A percentile compares a stretch with the other conserved stretches of the same genome.
phyloP scores from a whole-genome alignment of 2,113 vertebrate genomes.

The Austrofundulus limnaeus region DNA sequence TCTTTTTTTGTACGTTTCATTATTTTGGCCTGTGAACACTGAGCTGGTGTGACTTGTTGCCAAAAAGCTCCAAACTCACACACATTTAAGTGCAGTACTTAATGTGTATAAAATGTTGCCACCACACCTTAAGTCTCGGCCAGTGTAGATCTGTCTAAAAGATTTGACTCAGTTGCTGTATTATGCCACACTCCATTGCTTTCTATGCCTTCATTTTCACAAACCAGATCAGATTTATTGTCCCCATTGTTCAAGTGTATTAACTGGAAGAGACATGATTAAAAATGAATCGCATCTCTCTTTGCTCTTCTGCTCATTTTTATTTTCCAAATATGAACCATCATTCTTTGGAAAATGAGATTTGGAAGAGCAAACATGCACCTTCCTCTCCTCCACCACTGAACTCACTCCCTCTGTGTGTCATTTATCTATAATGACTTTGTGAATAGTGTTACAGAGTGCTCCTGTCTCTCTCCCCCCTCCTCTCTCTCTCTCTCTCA shows the following conservation, averaged over 20 bases:
- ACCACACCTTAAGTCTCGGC: conserved; percentile 8
- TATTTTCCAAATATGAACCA: conserved; percentile 62
- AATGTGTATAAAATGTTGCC: too few species aligned
- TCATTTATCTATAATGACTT: conserved; percentile 97
- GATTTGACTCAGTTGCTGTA: conserved; percentile 32
- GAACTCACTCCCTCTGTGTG: conserved; percentile 74
- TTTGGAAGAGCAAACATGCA: conserved; percentile 60
- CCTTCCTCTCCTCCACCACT: conserved; percentile 69
- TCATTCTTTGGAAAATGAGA: conserved; percentile 65
- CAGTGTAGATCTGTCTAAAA: conserved; percentile 31
- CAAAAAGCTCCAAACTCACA: too few species aligned
- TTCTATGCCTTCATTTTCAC: conserved; percentile 43
- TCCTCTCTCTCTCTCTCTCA: too few species aligned
- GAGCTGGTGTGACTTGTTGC: too few species aligned
- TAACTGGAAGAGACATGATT: conserved; percentile 61
- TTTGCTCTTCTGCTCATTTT: conserved; percentile 56
- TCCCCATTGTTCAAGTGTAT: conserved; percentile 61
- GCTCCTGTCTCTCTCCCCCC: conserved; percentile 61
- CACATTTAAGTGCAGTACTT: too few species aligned
- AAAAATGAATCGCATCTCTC: conserved; percentile 61
- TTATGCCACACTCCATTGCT: conserved; percentile 44
- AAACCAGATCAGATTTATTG: conserved; percentile 58
- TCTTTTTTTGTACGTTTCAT: too few species aligned
- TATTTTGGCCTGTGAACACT: too few species aligned
- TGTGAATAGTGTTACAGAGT: conserved; percentile 80